Evolutionary conservation across 2,113 vertebrate species (phyloP), one percentile per base, ranked within the genome.

Genomic region (Piliocolobus tephrosceles): DNA sequence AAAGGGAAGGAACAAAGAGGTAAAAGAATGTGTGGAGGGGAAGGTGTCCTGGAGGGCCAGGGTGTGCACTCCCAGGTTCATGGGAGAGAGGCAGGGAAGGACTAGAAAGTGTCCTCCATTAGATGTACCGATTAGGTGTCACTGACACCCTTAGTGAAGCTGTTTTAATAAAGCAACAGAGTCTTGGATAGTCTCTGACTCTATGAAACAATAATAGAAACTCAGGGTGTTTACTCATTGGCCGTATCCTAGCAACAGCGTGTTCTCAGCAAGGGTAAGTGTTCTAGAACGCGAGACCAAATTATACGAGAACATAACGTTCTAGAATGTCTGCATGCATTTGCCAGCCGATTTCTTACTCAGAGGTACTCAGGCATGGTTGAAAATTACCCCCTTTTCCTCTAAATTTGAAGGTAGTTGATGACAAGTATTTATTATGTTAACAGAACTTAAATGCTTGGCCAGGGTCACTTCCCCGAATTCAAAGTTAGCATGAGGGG

Each of bases 231-330:
- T 90, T 92, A 78, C 72, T 72, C 92, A 20, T 70, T 88, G 94
- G 96, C 20, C 2, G 91, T 96, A 79, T 96, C 94, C 91, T 97
- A 97, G 97, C 95, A 96, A 95, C 97, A 66, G 47, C 0, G 17
- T 66, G 93, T 88, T 96, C 84, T 81, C 76, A 23, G 85, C 58
- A 35, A 78, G 88, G 70, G 25, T 64, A 57, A 79, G 86, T 27
- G 55, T 96, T 96, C 93, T 96, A 95, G 97, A 96, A 94, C 73
- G 35, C 2, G 38, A 72, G 72, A 95, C 68, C 75, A 55, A 94
- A 92, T 95, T 97, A 88, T 27, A 81, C 10, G 11, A 40, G 95
- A 94, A 95, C 93, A n/a, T 1, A 3, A 30, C 8, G 91, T 98
- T 97, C 95, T 96, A 91, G 94, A 96, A 92, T 16, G 95, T 95